phyloP scores from a whole-genome alignment of 2,888 invertebrate species.

The Acanthococcus lagerstroemiae region DNA sequence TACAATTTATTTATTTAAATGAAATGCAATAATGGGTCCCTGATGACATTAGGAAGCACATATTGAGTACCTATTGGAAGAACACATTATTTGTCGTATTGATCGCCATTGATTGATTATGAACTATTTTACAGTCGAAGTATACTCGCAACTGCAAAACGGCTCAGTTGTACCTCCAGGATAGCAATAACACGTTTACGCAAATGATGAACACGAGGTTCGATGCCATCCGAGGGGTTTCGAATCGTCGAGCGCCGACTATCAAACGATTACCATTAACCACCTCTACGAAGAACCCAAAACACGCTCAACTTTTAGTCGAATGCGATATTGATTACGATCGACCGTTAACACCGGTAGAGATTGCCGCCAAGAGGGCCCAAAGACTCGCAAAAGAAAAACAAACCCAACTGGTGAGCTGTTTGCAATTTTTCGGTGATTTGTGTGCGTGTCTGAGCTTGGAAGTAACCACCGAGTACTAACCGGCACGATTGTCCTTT shows the following conservation, averaged over 20 bases:
- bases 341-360: constrained; percentile 68
- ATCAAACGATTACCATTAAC: constrained; percentile 56
- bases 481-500: constrained; percentile 25
- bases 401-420: constrained; percentile 44
- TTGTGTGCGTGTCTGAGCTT: neutral
- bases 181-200: constrained; percentile 63
- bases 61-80: no score
- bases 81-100: no score
- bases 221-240: constrained; percentile 66
- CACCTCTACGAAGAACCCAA: constrained; percentile 57
- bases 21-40: no score
- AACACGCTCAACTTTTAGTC: constrained; percentile 69
- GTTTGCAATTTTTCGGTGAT: neutral
- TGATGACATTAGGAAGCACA: no score
- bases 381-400: constrained; percentile 80
- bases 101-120: no score
- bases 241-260: constrained; percentile 61
- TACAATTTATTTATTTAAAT: no score
- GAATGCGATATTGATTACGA: constrained; percentile 82
- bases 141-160: constrained; percentile 31
- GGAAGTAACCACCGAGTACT: neutral
- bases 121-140: constrained; percentile 8
- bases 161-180: constrained; percentile 61
- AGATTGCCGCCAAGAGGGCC: constrained; percentile 67
- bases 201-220: constrained; percentile 57